Evolutionary conservation across 2,113 vertebrate species (phyloP).

Genomic region (Emydocephalus ijimae): DNA sequence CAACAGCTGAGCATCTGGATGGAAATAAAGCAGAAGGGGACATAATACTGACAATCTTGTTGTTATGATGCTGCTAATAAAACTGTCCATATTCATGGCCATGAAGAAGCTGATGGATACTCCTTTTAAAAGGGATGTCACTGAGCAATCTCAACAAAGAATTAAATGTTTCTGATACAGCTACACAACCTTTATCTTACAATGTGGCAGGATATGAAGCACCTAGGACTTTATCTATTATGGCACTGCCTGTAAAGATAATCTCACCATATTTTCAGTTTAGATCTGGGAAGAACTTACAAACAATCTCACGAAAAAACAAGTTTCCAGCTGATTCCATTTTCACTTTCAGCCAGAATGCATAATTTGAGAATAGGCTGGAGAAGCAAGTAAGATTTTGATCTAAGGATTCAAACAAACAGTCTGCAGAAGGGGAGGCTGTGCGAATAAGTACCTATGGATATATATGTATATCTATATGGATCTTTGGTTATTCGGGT

Average conservation of each 20-base stretch:
- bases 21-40: background rate
- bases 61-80: background rate
- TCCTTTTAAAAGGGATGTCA: background rate
- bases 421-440: background rate
- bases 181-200: background rate
- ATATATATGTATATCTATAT: background rate
- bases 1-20: background rate
- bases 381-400: constrained; percentile 17
- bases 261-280: constrained; percentile 16
- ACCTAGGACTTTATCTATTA: constrained; percentile 9
- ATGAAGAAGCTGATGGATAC: background rate
- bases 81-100: background rate
- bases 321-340: constrained; percentile 13
- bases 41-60: background rate
- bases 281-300: constrained; percentile 8
- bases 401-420: background rate
- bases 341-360: constrained; percentile 7
- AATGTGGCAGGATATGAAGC: background rate
- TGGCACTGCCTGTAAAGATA: constrained; percentile 1
- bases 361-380: constrained; percentile 13
- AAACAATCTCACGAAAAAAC: constrained; percentile 5
- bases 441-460: background rate
- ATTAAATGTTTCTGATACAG: background rate
- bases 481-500: too few relatives aligned
- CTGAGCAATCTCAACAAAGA: background rate